phyloP scores from a whole-genome alignment of 53 echinoderm and acorn worm genomes.

The Echinometra lucunter region DNA sequence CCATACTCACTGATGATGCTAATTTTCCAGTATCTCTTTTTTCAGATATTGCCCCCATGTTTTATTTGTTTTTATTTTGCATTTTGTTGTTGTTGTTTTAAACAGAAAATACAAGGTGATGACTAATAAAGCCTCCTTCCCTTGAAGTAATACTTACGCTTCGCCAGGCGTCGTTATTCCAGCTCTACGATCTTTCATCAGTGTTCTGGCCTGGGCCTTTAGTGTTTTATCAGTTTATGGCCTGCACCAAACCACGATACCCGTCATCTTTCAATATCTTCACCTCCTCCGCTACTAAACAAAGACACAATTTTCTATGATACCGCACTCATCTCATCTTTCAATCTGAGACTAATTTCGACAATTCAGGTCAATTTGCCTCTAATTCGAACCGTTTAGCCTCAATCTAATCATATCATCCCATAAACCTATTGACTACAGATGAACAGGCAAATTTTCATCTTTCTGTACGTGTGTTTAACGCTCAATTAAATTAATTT shows the following conservation, averaged over 20 bases:
- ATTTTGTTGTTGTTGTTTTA: too few species aligned
- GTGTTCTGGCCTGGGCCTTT: neutral
- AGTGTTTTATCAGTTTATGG: too few species aligned
- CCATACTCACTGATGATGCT: too few species aligned
- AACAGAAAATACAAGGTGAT: too few species aligned
- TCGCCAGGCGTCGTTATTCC: neutral
- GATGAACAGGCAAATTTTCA: neutral
- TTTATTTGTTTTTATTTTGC: too few species aligned
- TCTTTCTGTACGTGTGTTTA: neutral
- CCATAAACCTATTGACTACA: neutral
- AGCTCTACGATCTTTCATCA: neutral
- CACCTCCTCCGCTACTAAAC: neutral
- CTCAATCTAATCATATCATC: neutral
- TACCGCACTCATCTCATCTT: constrained; percentile 7
- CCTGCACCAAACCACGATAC: neutral
- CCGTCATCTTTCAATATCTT: neutral
- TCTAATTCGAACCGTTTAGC: neutral
- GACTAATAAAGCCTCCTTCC: neutral
- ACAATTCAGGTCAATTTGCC: neutral
- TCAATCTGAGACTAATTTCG: neutral
- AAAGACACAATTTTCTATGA: neutral
- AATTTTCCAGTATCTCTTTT: too few species aligned
- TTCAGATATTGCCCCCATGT: too few species aligned
- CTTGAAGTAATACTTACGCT: neutral
- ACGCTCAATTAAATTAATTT: neutral